Percentiles rank a stretch among this genome's conserved stretches.
Conservation (phyloP, 2,888 invertebrate genomes). For the Eustalomyia histrio region DNA sequence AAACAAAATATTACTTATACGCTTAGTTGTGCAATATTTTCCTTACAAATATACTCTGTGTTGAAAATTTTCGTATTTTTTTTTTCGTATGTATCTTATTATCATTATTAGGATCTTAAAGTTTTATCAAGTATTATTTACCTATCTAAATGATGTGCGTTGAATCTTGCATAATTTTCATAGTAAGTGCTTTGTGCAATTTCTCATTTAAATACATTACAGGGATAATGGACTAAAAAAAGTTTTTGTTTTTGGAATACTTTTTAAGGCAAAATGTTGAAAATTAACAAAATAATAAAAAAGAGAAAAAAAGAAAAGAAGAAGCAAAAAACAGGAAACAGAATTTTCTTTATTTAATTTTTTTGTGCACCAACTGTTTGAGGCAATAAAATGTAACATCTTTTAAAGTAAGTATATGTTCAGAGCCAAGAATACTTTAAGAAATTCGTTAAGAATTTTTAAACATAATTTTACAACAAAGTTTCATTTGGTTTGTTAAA, state of each 20-base stretch:
- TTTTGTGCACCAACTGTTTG: neutral
- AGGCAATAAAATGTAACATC: neutral
- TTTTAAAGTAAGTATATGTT: neutral
- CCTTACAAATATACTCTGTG: neutral
- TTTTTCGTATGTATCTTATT: neutral
- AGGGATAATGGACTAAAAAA: neutral
- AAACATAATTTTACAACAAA: too few species aligned
- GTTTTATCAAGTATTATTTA: neutral
- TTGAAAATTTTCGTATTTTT: neutral
- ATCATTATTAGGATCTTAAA: neutral
- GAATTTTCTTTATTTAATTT: too few species aligned
- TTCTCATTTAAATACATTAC: neutral
- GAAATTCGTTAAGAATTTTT: too few species aligned
- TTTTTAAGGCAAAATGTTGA: neutral
- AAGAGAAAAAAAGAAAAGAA: too few species aligned
- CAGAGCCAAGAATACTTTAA: too few species aligned
- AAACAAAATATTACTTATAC: neutral
- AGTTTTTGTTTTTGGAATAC: neutral
- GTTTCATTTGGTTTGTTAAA: too few species aligned
- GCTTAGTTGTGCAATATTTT: neutral
- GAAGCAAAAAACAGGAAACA: too few species aligned
- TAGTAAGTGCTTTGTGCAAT: slow-evolving; percentile 6
- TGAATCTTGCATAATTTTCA: slow-evolving; percentile 25
- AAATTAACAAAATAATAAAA: too few species aligned
- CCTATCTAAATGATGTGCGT: slow-evolving; percentile 11